A percentile compares a stretch with the other conserved stretches of the same genome.
These are phyloP conservation scores for Colostygia pectinataria DNA, from an alignment of 2,888 invertebrate genomes.

Conservation along the genomic window DNA sequence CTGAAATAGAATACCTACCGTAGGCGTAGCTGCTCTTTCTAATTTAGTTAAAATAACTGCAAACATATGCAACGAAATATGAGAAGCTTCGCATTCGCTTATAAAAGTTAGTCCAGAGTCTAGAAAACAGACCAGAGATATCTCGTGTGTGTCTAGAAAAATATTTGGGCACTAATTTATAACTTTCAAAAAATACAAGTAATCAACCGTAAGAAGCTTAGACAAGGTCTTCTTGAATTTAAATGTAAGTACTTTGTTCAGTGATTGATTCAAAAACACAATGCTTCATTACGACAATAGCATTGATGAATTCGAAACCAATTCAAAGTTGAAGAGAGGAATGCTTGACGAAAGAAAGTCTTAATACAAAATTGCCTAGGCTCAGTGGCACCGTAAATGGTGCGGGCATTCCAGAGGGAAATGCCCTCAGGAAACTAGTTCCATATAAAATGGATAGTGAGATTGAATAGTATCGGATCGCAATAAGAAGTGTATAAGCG, in stretches of 20 bases:
- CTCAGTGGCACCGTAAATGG: conserved; percentile 59
- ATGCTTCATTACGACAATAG: conserved; percentile 25
- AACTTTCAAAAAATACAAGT: no score
- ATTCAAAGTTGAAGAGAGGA: conserved; percentile 26
- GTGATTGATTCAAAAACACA: conserved; percentile 6
- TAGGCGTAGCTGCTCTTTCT: background rate
- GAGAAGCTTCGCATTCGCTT: no score
- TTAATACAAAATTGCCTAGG: conserved; percentile 34
- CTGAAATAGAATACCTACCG: no score
- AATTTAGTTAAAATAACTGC: background rate
- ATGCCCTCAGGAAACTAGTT: conserved; percentile 74
- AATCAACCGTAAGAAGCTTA: no score
- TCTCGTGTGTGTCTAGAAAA: no score
- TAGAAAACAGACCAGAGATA: no score
- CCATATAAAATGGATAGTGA: conserved; percentile 73
- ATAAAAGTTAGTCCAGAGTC: no score
- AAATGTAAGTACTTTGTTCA: background rate
- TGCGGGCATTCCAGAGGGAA: conserved; percentile 48
- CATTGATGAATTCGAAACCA: conserved; percentile 29
- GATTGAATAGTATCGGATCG: conserved; percentile 74
- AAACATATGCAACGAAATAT: no score
- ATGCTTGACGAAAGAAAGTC: conserved; percentile 43
- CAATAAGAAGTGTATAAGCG: conserved; percentile 70
- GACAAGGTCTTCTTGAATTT: no score
- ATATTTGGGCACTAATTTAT: no score